These are phyloP conservation scores for Stratiomys singularior DNA, from an alignment of 2,888 invertebrate species.

Conservation along the genomic window DNA sequence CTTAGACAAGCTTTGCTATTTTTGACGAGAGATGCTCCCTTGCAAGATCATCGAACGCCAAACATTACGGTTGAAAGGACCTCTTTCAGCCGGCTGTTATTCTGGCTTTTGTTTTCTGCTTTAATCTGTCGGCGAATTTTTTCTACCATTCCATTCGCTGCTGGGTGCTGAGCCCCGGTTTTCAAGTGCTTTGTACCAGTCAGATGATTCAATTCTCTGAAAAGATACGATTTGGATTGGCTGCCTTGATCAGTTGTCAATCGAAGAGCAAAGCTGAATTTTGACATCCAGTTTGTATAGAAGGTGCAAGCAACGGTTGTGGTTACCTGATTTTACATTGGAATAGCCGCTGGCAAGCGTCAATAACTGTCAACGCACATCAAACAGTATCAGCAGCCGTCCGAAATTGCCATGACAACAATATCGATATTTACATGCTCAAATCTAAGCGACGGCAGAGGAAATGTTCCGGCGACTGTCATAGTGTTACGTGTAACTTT, in stretches of 20 bases:
- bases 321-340: slow-evolving; percentile 1
- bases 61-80: too few species aligned
- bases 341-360: slow-evolving; percentile 27
- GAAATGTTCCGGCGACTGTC: too few species aligned
- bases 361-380: slow-evolving; percentile 31
- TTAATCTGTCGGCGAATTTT: slow-evolving; percentile 33
- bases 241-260: slow-evolving; percentile 33
- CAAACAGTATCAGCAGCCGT: too few species aligned
- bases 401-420: too few species aligned
- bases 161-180: neutral
- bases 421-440: too few species aligned
- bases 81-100: neutral
- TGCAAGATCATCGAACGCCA: too few species aligned
- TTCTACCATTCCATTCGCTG: slow-evolving; percentile 32
- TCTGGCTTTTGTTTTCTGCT: neutral
- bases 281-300: neutral
- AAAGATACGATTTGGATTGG: slow-evolving; percentile 29
- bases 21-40: too few species aligned
- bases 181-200: neutral
- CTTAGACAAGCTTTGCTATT: too few species aligned
- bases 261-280: slow-evolving; percentile 35
- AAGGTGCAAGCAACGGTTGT: slow-evolving; percentile 49
- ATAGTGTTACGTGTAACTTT: too few species aligned
- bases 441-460: too few species aligned
- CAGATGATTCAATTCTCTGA: neutral